Conservation (phyloP, 1,140 invertebrate species). For the Tetramorium alpestre region DNA sequence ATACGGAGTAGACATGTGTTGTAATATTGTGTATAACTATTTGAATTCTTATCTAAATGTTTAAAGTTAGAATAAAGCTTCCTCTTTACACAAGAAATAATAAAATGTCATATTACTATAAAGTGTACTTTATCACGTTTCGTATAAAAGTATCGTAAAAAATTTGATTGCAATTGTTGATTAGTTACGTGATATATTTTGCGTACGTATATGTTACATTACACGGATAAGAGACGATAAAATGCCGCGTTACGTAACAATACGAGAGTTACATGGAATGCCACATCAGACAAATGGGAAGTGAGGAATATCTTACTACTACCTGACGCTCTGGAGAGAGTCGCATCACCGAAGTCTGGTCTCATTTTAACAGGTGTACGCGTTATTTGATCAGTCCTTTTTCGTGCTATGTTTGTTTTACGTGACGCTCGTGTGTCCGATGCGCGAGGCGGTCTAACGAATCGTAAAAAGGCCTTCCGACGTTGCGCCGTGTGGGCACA, state of each 20-base stretch:
- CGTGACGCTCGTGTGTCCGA: constrained; percentile 69
- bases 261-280: background rate
- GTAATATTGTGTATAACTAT: background rate
- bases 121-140: background rate
- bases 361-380: constrained; percentile 78
- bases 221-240: background rate
- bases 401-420: constrained; percentile 65
- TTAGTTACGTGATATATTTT: background rate
- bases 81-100: background rate
- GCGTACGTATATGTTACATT: background rate
- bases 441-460: constrained; percentile 57
- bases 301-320: constrained; percentile 34
- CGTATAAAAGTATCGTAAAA: background rate
- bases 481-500: constrained; percentile 72
- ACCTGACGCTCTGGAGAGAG: constrained; percentile 17
- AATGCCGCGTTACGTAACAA: background rate
- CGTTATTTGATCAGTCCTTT: constrained; percentile 73
- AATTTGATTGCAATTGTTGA: background rate
- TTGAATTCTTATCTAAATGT: constrained; percentile 20
- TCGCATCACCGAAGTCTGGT: constrained; percentile 64
- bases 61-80: background rate
- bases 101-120: background rate
- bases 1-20: background rate
- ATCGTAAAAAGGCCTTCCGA: constrained; percentile 72
- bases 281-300: background rate